Evolutionary conservation across 2,113 vertebrate genomes (phyloP), one percentile per base, ranked within the genome.

Genomic region (Shinisaurus crocodilurus): DNA sequence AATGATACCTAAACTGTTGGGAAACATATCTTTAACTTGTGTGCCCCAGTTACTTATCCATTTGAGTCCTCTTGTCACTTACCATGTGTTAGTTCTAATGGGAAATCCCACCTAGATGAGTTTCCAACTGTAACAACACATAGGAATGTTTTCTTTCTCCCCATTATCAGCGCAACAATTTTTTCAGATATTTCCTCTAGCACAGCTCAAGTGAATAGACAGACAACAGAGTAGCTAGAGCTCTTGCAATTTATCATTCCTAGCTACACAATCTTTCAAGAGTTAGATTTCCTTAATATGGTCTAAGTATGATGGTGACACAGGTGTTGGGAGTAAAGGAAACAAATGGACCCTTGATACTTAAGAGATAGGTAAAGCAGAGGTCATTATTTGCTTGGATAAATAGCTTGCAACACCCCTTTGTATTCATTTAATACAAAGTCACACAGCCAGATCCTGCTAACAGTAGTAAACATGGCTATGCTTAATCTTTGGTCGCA

Each of bases 101-200:
- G 72, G 63, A 92, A 94, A 48, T 85, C 40, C 25, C 75, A 92
- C 85, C 88, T 82, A 88, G 80, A 29, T 23, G 89, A 89, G 60
- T 92, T 91, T 87, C 92, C 70, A 75, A 65, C 84, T 70, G 1
- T 86, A 82, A 74, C 7, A 80, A 16, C 86, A 92, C 86, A 92
- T 45, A 92, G 85, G 88, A 92, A 92, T 95, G 70, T 82, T 91
- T 88, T 88, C 89, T 92, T 89, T 92, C 89, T 69, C 72, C 9
- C 27, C n/a, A 37, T 89, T 92, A 75, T 85, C 82, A 87, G 67
- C 82, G 34, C 80, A 67, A 85, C 13, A 67, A 37, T 76, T 91
- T 91, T 75, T 88, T 95, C 88, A 85, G 43, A 69, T 85, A 82
- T 48, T 72, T 43, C n/a, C 86, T 90, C 63, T 72, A 90, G n/a